A percentile compares a stretch with the other conserved stretches of the same genome.
Conservation (phyloP, 1,140 invertebrate species). For the Uloborus diversus region DNA sequence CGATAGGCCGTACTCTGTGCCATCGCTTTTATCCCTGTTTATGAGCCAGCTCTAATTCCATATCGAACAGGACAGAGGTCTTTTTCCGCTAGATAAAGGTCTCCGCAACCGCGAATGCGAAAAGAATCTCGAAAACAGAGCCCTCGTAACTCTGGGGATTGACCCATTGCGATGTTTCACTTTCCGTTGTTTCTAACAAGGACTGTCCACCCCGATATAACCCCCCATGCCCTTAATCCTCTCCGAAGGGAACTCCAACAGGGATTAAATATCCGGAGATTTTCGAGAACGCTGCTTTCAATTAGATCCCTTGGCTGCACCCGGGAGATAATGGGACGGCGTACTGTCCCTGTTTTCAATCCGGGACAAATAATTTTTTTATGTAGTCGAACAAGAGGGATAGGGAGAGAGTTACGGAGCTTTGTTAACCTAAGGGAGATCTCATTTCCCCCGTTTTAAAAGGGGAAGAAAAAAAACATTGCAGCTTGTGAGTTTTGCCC, state of each 20-base stretch:
- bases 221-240: conserved; percentile 11
- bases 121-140: neutral
- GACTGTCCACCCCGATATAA: conserved; percentile 38
- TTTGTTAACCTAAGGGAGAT: conserved; percentile 37
- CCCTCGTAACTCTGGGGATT: conserved; percentile 4
- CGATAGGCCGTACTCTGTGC: no score
- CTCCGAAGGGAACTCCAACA: conserved; percentile 22
- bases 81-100: neutral
- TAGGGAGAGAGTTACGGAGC: no score
- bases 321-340: conserved; percentile 45
- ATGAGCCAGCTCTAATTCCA: neutral
- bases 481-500: conserved; percentile 23
- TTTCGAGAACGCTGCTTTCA: conserved; percentile 56
- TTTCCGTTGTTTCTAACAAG: conserved; percentile 50
- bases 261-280: conserved; percentile 56
- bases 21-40: neutral
- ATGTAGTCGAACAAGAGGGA: conserved; percentile 34
- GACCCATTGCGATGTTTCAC: conserved; percentile 12
- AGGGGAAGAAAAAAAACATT: conserved; percentile 1
- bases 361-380: conserved; percentile 55
- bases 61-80: neutral
- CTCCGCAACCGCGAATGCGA: neutral
- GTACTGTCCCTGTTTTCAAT: conserved; percentile 45
- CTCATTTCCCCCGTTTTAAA: neutral
- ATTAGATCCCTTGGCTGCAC: conserved; percentile 51